Percentiles rank a stretch among this genome's conserved stretches.
Evolutionary conservation across 2,888 invertebrate species (phyloP).

Genomic region (Aphidius colemani): DNA sequence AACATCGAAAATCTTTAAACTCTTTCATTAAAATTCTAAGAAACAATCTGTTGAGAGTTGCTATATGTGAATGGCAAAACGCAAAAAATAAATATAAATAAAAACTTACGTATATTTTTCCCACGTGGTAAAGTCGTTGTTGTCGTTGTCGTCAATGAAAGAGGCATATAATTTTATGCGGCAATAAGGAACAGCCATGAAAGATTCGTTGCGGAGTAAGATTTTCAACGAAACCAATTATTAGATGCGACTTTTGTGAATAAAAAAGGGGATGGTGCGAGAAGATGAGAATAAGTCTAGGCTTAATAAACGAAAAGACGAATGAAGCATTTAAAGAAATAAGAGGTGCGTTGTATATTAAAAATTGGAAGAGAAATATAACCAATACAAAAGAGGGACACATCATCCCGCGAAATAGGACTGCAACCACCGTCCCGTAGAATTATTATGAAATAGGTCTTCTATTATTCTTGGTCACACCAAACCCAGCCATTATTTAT

Average conservation of each 20-base stretch:
- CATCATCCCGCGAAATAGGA: slow-evolving; percentile 5
- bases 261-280: slow-evolving; percentile 27
- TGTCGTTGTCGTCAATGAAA: neutral
- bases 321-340: no score
- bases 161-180: slow-evolving; percentile 3
- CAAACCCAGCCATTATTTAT: neutral
- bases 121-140: slow-evolving; percentile 51
- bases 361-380: no score
- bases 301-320: no score
- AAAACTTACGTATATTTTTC: slow-evolving; percentile 43
- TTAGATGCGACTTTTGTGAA: slow-evolving; percentile 52
- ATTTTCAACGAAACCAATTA: slow-evolving; percentile 60
- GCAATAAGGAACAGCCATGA: slow-evolving; percentile 29
- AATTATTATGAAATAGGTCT: no score
- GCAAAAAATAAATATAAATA: slow-evolving; percentile 48
- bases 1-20: no score
- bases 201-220: slow-evolving; percentile 58
- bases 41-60: slow-evolving; percentile 57
- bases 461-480: no score
- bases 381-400: slow-evolving; percentile 20
- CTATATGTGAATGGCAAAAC: slow-evolving; percentile 57
- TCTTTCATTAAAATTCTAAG: slow-evolving; percentile 43
- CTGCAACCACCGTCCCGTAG: neutral
- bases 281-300: neutral
- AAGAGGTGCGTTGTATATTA: no score